Evolutionary conservation across 2,113 vertebrate genomes (phyloP).

Genomic region (Lagopus leucura): DNA sequence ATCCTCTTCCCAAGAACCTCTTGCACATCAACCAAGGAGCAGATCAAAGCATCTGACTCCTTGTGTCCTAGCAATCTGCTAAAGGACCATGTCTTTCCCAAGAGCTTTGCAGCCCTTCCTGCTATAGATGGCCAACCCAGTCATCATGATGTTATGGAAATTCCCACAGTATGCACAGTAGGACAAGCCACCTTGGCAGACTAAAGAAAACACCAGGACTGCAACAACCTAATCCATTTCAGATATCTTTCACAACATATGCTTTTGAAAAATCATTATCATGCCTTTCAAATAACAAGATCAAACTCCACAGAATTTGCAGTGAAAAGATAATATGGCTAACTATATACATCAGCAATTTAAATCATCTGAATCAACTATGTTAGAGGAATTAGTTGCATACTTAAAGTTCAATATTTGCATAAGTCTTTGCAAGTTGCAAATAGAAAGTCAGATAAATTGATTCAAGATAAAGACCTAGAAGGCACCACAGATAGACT

Average conservation of each 20-base stretch:
- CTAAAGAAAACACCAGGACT: fast-evolving
- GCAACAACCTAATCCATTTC: background rate
- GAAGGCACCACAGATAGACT: background rate
- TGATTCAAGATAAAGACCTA: background rate
- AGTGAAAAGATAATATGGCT: background rate
- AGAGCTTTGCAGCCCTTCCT: background rate
- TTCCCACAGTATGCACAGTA: background rate
- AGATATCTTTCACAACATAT: background rate
- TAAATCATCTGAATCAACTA: background rate
- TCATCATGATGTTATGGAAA: background rate
- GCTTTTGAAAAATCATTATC: background rate
- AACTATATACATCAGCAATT: background rate
- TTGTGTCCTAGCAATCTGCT: background rate
- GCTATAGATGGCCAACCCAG: fast-evolving
- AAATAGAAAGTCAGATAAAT: background rate
- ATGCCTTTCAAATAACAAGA: background rate
- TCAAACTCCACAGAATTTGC: background rate
- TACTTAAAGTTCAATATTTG: slow-evolving; percentile 26
- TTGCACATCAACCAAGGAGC: background rate
- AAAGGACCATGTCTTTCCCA: background rate
- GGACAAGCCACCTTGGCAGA: background rate
- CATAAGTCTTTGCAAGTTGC: background rate
- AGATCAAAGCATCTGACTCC: background rate
- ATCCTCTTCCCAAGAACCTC: background rate
- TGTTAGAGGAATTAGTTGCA: background rate